Percentiles rank a stretch among this genome's conserved stretches.
These are phyloP conservation scores for Empidonax alnorum DNA, from an alignment of 2,113 vertebrate species.

Conservation along the genomic window DNA sequence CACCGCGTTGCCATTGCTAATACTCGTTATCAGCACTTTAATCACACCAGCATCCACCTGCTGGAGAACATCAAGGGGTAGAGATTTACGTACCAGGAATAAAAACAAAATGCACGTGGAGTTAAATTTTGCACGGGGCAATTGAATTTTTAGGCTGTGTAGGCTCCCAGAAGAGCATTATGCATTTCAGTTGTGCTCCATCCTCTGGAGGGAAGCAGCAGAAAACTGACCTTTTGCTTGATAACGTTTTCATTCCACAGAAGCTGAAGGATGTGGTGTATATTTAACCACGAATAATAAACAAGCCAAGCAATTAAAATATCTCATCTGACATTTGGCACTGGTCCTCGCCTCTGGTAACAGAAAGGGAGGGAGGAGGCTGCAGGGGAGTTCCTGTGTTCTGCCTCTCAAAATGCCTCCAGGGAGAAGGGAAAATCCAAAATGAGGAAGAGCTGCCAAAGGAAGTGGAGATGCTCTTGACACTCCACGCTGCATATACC, in stretches of 20 bases:
- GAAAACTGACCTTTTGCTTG: background rate
- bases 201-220: background rate
- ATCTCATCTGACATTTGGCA: background rate
- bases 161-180: background rate
- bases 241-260: background rate
- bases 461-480: background rate
- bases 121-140: background rate
- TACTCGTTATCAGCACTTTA: constrained; percentile 68
- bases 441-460: background rate
- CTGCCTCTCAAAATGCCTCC: background rate
- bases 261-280: background rate
- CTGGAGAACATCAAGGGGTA: constrained; percentile 57
- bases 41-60: constrained; percentile 73
- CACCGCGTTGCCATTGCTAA: constrained; percentile 79
- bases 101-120: background rate
- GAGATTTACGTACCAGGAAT: constrained; percentile 73
- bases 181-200: background rate
- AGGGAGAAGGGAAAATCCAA: background rate
- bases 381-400: background rate
- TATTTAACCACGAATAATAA: background rate
- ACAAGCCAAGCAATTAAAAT: background rate
- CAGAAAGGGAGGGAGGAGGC: background rate
- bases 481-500: background rate
- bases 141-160: background rate
- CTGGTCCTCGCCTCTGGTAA: background rate